Evolutionary conservation across 2,888 invertebrate genomes (phyloP).

Genomic region (Drosophila melanosoma): DNA sequence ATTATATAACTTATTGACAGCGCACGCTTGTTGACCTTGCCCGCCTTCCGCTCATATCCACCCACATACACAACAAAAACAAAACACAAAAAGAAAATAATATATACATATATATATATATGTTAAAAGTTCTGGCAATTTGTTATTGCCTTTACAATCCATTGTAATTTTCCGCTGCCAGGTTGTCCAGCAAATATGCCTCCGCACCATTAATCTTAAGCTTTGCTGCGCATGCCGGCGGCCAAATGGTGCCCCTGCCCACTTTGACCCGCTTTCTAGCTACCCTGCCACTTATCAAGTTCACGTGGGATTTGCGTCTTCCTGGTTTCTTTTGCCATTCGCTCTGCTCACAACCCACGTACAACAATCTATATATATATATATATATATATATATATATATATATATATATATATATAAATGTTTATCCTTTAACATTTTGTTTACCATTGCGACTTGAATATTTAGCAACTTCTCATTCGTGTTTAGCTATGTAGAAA

Average conservation of each 20-base stretch:
- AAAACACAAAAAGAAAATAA: background rate
- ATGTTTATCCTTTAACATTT: slow-evolving; percentile 21
- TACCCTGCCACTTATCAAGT: slow-evolving; percentile 24
- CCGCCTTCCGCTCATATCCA: slow-evolving; percentile 1
- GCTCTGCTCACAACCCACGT: background rate
- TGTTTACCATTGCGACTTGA: slow-evolving; percentile 34
- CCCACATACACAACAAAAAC: slow-evolving; percentile 10
- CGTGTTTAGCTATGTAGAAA: slow-evolving; percentile 2
- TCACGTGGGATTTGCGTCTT: slow-evolving; percentile 43
- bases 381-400: background rate
- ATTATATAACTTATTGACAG: slow-evolving; percentile 68
- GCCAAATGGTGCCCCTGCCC: slow-evolving; percentile 16
- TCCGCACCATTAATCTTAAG: background rate
- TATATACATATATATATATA: background rate
- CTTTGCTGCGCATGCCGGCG: slow-evolving; percentile 67
- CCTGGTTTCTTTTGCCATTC: slow-evolving; percentile 19
- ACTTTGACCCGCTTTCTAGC: slow-evolving; percentile 40
- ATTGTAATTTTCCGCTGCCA: slow-evolving; percentile 61
- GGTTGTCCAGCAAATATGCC: slow-evolving; percentile 19
- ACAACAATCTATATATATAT: background rate
- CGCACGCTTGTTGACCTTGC: slow-evolving; percentile 60
- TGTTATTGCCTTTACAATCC: slow-evolving; percentile 45
- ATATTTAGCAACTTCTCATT: background rate
- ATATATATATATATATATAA: background rate
- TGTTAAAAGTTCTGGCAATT: slow-evolving; percentile 36